Conservation (phyloP, 2,113 vertebrate species). For the Mystacornis crossleyi region DNA sequence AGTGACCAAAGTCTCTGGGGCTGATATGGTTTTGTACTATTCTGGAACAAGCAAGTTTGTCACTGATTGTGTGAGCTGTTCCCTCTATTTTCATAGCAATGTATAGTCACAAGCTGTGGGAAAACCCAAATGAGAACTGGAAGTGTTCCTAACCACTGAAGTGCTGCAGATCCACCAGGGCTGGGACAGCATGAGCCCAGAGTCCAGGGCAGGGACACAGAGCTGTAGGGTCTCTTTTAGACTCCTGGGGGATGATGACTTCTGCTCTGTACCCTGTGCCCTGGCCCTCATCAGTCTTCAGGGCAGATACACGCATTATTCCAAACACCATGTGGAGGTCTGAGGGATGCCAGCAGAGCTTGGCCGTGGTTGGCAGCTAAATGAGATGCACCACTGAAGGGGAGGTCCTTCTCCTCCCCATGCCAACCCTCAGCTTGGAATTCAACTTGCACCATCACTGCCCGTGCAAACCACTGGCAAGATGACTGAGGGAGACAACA, state of each 20-base stretch:
- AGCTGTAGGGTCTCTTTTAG: background rate
- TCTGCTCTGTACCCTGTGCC: rapidly evolving
- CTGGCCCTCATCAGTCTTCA: background rate
- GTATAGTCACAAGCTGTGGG: background rate
- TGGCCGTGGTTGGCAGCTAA: background rate
- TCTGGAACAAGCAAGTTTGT: background rate
- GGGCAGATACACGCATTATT: background rate
- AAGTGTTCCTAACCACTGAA: background rate
- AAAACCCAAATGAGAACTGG: background rate
- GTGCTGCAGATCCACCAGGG: background rate
- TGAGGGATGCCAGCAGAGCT: background rate
- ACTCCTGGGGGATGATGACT: rapidly evolving
- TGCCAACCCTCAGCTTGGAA: background rate
- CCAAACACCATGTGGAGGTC: rapidly evolving
- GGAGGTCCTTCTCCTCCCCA: background rate
- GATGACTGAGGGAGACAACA: background rate
- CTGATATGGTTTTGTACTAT: background rate
- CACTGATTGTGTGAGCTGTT: rapidly evolving
- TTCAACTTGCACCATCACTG: background rate
- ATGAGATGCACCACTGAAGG: background rate
- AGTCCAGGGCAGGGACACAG: background rate
- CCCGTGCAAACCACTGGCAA: background rate
- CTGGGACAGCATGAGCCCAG: background rate
- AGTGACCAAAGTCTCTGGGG: background rate
- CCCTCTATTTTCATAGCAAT: background rate